phyloP scores from a whole-genome alignment of 2,888 invertebrate species.

The Malthinus seriepunctatus region DNA sequence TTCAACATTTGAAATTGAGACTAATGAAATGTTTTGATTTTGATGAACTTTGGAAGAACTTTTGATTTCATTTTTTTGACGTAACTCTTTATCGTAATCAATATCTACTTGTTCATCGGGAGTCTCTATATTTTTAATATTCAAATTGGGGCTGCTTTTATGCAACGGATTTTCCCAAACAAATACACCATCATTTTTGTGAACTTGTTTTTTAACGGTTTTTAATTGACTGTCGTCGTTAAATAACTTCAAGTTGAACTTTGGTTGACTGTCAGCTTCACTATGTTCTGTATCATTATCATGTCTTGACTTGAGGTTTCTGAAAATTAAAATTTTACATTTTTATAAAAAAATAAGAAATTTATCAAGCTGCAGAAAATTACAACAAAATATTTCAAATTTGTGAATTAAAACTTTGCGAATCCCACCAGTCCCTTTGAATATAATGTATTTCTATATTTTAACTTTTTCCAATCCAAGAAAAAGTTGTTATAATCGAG shows the following conservation, averaged over 20 bases:
- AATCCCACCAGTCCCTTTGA: too few species aligned
- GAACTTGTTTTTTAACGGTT: slow-evolving; percentile 9
- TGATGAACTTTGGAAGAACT: slow-evolving; percentile 67
- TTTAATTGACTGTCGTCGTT: slow-evolving; percentile 9
- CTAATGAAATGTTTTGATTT: slow-evolving; percentile 54
- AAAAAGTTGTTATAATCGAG: too few species aligned
- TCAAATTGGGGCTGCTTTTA: slow-evolving; percentile 56
- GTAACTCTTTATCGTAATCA: slow-evolving; percentile 65
- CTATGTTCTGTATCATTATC: background rate
- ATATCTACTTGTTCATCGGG: slow-evolving; percentile 75
- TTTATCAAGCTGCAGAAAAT: too few species aligned
- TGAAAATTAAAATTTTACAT: background rate
- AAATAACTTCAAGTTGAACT: slow-evolving; percentile 24
- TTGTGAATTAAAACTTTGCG: too few species aligned
- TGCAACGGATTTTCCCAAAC: slow-evolving; percentile 81
- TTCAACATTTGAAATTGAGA: slow-evolving; percentile 30
- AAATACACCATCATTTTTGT: slow-evolving; percentile 59
- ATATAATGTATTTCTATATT: too few species aligned
- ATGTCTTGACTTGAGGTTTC: background rate
- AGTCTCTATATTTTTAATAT: slow-evolving; percentile 58
- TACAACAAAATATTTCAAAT: too few species aligned
- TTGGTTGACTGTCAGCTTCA: slow-evolving; percentile 9
- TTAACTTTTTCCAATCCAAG: too few species aligned
- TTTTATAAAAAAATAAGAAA: background rate
- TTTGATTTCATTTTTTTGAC: slow-evolving; percentile 52